These are phyloP conservation scores for Chaenogobius annularis DNA, from an alignment of 2,113 vertebrate species.

Conservation along the genomic window DNA sequence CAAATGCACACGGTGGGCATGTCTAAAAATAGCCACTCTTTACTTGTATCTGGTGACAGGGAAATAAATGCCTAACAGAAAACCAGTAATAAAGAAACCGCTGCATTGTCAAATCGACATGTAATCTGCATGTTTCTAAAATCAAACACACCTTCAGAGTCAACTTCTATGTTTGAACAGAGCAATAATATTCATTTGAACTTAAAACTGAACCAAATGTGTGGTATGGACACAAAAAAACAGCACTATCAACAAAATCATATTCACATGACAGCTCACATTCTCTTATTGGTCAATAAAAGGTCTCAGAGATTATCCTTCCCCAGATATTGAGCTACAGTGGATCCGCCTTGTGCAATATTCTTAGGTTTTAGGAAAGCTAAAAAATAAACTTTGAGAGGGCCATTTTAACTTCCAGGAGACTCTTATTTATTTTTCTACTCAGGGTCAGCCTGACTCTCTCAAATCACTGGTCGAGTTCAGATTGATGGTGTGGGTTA, in stretches of 20 bases:
- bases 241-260: no score
- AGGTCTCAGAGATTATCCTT: not conserved
- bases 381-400: not conserved
- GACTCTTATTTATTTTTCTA: not conserved
- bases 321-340: not conserved
- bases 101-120: not conserved
- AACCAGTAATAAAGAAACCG: not conserved
- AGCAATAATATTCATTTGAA: not conserved
- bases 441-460: conserved; percentile 22
- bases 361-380: not conserved
- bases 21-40: conserved; percentile 8
- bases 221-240: no score
- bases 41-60: conserved; percentile 15
- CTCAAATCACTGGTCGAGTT: conserved; percentile 26
- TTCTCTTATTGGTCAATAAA: no score
- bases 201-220: not conserved
- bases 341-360: not conserved
- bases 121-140: not conserved
- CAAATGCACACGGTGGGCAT: not conserved
- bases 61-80: not conserved
- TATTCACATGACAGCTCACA: no score
- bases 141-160: not conserved
- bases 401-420: not conserved
- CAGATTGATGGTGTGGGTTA: conserved; percentile 20
- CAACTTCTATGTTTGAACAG: not conserved